These are phyloP conservation scores for Mythimna vitellina DNA, from an alignment of 2,888 invertebrate species.

Conservation along the genomic window DNA sequence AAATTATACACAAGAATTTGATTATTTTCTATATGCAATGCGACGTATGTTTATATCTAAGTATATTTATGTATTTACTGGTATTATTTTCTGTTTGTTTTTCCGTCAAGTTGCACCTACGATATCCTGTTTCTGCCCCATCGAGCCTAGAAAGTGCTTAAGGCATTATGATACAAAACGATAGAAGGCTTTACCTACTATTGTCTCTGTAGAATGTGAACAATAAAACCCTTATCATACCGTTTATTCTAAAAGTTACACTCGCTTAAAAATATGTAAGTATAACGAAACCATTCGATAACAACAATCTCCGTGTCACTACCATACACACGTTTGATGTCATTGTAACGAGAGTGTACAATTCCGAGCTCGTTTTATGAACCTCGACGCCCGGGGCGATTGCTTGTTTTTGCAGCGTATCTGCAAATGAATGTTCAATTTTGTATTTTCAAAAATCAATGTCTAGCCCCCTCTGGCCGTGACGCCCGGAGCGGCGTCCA, in stretches of 20 bases:
- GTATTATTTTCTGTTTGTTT: no score
- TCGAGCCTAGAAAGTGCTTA: no score
- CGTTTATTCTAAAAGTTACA: not conserved
- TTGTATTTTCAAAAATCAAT: slow-evolving; percentile 55
- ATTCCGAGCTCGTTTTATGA: slow-evolving; percentile 20
- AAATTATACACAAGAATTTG: no score
- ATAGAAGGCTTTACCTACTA: no score
- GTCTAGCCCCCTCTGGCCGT: slow-evolving; percentile 30
- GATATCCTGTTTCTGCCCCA: no score
- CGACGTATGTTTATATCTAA: no score
- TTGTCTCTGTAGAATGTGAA: no score
- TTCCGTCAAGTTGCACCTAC: no score
- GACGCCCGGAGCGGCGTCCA: slow-evolving; percentile 38
- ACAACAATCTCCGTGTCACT: slow-evolving; percentile 3
- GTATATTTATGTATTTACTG: no score
- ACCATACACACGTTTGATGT: slow-evolving; percentile 1
- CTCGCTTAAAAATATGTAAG: not conserved
- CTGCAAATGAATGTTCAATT: slow-evolving; percentile 56
- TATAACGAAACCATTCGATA: not conserved
- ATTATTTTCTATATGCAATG: no score
- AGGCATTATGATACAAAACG: no score
- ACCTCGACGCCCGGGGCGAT: slow-evolving; percentile 20
- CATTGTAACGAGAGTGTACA: slow-evolving; percentile 10
- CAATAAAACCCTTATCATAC: not conserved
- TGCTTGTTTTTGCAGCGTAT: slow-evolving; percentile 38